These are phyloP conservation scores for Caracal caracal DNA, from an alignment of 2,113 vertebrate genomes.

Conservation along the genomic window DNA sequence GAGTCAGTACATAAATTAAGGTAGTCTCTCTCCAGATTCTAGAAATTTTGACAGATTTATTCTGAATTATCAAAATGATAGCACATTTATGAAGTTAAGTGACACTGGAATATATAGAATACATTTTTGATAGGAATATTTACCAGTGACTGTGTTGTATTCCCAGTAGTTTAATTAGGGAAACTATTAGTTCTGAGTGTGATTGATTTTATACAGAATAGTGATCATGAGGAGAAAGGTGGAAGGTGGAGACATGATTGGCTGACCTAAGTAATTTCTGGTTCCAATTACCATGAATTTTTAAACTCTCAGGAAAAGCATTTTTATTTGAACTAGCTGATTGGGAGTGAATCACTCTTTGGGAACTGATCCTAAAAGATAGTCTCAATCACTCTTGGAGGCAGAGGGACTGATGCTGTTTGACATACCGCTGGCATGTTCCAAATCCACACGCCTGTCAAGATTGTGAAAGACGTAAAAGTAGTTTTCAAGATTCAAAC, in stretches of 20 bases:
- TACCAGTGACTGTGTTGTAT: not conserved
- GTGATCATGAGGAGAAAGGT: not conserved
- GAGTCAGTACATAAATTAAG: not conserved
- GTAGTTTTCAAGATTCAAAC: slow-evolving; percentile 66
- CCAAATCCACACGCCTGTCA: slow-evolving; percentile 61
- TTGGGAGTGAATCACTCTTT: not conserved
- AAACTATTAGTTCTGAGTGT: not conserved
- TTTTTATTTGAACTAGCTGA: slow-evolving; percentile 34
- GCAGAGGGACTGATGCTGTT: slow-evolving; percentile 23
- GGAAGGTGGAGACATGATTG: not conserved
- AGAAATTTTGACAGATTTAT: not conserved
- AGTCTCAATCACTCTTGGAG: slow-evolving; percentile 17
- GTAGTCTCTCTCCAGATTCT: not conserved
- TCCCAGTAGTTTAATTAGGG: not conserved
- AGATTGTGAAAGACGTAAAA: slow-evolving; percentile 67
- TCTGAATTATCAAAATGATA: not conserved
- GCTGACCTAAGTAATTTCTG: not conserved
- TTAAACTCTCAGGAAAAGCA: not conserved
- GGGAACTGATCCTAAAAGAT: slow-evolving; percentile 1
- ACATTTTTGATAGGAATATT: not conserved
- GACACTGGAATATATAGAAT: not conserved
- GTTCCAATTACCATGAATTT: not conserved
- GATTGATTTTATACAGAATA: not conserved
- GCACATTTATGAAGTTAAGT: not conserved
- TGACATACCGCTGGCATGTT: slow-evolving; percentile 47